phyloP scores from a whole-genome alignment of 2,797 vertebrate genomes.

The Intellagama lesueurii region DNA sequence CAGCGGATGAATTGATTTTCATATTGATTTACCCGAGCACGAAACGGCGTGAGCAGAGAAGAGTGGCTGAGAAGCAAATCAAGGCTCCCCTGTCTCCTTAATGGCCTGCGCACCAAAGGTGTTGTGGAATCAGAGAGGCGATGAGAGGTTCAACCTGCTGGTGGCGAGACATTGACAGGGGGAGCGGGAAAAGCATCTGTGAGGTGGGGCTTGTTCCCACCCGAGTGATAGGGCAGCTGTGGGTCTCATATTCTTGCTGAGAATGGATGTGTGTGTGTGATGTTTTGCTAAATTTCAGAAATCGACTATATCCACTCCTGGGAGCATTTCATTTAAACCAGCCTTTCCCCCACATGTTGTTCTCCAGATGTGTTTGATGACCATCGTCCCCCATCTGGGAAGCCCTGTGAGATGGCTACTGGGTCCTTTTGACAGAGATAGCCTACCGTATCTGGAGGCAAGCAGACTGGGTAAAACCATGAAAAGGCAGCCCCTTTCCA shows the following conservation, averaged over 20 bases:
- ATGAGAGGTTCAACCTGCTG: neutral
- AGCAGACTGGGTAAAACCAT: neutral
- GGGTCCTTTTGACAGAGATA: neutral
- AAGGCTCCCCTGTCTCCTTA: slow-evolving; percentile 28
- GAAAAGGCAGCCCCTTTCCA: too few relatives aligned
- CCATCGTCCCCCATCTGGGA: neutral
- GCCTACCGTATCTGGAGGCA: neutral
- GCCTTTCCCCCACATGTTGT: neutral
- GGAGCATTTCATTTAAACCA: neutral
- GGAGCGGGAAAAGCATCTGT: neutral
- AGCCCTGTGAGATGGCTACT: neutral
- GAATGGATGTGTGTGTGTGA: neutral
- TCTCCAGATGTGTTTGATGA: neutral
- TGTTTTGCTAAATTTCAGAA: neutral
- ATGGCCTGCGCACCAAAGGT: neutral
- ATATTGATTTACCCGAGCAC: slow-evolving; percentile 56
- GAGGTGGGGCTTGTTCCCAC: too few relatives aligned
- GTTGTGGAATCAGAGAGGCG: neutral
- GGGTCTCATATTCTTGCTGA: neutral
- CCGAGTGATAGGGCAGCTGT: neutral
- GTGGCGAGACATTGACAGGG: neutral
- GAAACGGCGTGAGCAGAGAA: slow-evolving; percentile 12
- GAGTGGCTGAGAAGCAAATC: slow-evolving; percentile 26
- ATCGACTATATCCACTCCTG: neutral
- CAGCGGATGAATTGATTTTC: slow-evolving; percentile 72